Evolutionary conservation across 2,113 vertebrate species (phyloP), one percentile per base, ranked within the genome.

Genomic region (Trichomycterus rosablanca): DNA sequence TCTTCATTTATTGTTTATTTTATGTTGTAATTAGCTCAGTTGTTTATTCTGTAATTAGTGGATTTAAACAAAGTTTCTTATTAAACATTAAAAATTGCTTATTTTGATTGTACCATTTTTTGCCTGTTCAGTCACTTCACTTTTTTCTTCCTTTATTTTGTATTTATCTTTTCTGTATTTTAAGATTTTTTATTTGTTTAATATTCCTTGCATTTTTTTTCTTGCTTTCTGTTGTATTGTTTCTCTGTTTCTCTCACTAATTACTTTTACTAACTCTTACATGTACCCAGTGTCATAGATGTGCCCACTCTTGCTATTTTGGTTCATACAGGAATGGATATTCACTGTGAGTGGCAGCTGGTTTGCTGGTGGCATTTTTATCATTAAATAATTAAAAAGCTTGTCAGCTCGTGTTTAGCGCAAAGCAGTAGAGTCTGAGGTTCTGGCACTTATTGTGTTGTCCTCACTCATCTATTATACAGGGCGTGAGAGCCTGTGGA

Each of bases 351-450:
- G 86, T 92, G 91, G 92, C 93, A 90, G 90, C 86, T 90, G 81
- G 85, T 86, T 91, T 84, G 89, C 92, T 91, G 87, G 83, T 86
- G 89, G 91, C 90, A 83, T 88, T 88, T 89, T 91, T 90, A 85
- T 87, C 87, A 87, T 88, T 89, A 51, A 85, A 89, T 90, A 89
- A 90, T 91, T 91, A 86, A 91, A 93, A 89, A 82, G 83, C 81
- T 88, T 79, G 78, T 91, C 90, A 89, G 80, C 89, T 88, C 79
- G 83, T 85, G 89, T 93, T 91, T 91, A 88, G 86, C 0, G 28
- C 81, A 78, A 87, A 86, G 84, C 83, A 77, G 84, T 81, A 83
- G 85, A 81, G 78, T 81, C 75, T 74, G 18, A 78, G 76, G 76
- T 74, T 78, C 61, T 79, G 60, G 19, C 12, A 45, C 49, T 24